phyloP scores from a whole-genome alignment of 1,140 invertebrate species.

The Metaphire vulgaris region DNA sequence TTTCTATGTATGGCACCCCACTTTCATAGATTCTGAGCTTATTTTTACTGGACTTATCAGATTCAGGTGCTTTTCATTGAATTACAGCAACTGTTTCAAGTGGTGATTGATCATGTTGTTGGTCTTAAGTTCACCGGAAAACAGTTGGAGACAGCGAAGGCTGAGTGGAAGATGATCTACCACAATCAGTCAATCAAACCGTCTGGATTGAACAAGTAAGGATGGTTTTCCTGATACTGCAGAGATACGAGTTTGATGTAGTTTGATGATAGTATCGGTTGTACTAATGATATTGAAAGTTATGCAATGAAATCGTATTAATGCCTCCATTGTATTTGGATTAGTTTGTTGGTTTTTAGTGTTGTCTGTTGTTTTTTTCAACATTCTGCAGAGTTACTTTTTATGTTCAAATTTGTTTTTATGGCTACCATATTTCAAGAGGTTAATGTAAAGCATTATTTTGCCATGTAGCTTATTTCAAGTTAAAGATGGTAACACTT shows the following conservation, averaged over 20 bases:
- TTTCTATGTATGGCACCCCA: neutral
- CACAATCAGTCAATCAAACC: neutral
- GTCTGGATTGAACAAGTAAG: neutral
- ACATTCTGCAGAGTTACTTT: neutral
- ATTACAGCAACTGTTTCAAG: neutral
- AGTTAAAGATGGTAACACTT: neutral
- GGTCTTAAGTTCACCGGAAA: neutral
- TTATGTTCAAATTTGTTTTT: neutral
- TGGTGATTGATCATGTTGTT: neutral
- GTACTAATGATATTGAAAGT: neutral
- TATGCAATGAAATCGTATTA: neutral
- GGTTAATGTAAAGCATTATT: neutral
- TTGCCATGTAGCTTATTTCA: neutral
- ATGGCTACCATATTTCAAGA: neutral
- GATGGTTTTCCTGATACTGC: no score
- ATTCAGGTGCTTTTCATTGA: neutral
- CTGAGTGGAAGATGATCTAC: neutral
- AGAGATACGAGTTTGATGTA: neutral
- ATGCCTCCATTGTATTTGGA: neutral
- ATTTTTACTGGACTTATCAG: neutral
- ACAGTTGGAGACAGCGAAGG: neutral
- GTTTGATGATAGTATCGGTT: neutral
- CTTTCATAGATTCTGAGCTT: neutral
- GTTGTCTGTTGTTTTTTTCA: neutral
- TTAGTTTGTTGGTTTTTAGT: neutral